Evolutionary conservation across 2,888 invertebrate species (phyloP), one percentile per base, ranked within the genome.

Genomic region (Agrotis clavis): DNA sequence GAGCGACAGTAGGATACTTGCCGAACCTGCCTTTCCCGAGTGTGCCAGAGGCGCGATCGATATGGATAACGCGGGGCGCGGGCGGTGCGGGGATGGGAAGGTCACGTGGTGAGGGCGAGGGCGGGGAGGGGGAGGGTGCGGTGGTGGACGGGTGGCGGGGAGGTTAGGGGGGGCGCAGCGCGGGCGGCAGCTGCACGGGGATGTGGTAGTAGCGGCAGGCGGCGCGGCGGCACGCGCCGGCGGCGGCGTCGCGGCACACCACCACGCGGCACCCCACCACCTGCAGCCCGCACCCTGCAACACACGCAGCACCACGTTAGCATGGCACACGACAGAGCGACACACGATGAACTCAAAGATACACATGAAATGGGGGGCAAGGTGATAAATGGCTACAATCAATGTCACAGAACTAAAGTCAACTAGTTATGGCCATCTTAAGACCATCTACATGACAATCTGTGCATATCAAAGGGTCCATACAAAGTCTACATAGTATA

Each of bases 131-230:
- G 74, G 75, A 77, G 79, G 89, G 77, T 82, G 82, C 82, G 81
- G 86, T 72, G 83, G 82, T 82, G 86, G 88, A 85, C 81, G 81
- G 85, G 88, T 82, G 84, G 83, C 83, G 86, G 87, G 88, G 83
- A 88, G 92, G 93, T 94, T 96, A 96, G 81, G 96, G 96, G 83
- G 96, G 96, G 82, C 94, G 93, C 86, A 95, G 93, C 91, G 98
- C 98, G 92, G 98, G 98, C 92, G 98, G 98, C 97, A 98, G 97
- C 93, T 97, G 98, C 95, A 98, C 97, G 92, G 99, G 99, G 97
- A 99, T 98, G 97, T 99, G 99, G 97, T 99, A 99, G 97, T 98
- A 99, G 97, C 99, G 99, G 98, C 99, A 99, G 96, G 98, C 97
- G 96, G 98, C 98, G 96, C 99, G 98, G 94, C 98, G 97, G 97